These are phyloP conservation scores for Streptopelia turtur DNA, from an alignment of 2,797 vertebrate genomes.

Conservation along the genomic window DNA sequence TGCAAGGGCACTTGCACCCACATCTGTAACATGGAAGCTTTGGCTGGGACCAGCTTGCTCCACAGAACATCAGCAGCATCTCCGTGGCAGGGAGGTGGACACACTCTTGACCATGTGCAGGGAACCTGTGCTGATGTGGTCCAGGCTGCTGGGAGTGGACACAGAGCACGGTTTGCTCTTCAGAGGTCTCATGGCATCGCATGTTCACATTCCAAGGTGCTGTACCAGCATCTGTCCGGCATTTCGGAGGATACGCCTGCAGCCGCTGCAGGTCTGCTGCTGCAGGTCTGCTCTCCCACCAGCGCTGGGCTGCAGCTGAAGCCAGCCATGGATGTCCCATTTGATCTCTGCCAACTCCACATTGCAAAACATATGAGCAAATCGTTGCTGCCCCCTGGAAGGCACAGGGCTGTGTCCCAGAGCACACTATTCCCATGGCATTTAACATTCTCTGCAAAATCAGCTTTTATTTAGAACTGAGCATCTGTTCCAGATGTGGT, in stretches of 20 bases:
- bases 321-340: neutral
- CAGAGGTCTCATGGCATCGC: fast-evolving
- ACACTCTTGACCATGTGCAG: neutral
- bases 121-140: fast-evolving
- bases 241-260: fast-evolving
- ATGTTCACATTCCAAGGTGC: fast-evolving
- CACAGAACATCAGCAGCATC: neutral
- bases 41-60: neutral
- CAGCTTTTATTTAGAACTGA: constrained; percentile 51
- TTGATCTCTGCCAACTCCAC: neutral
- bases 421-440: neutral
- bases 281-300: neutral
- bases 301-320: neutral
- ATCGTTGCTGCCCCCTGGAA: neutral
- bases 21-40: fast-evolving
- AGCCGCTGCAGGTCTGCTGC: neutral
- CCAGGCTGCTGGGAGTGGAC: fast-evolving
- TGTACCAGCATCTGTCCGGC: fast-evolving
- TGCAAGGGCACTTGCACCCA: neutral
- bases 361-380: neutral
- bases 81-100: neutral
- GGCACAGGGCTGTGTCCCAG: neutral
- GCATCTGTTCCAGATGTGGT: constrained; percentile 73
- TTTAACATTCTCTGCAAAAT: constrained; percentile 1
- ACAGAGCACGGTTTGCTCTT: fast-evolving